These are phyloP conservation scores for Oryzias curvinotus DNA, from an alignment of 2,113 vertebrate genomes.

Conservation along the genomic window DNA sequence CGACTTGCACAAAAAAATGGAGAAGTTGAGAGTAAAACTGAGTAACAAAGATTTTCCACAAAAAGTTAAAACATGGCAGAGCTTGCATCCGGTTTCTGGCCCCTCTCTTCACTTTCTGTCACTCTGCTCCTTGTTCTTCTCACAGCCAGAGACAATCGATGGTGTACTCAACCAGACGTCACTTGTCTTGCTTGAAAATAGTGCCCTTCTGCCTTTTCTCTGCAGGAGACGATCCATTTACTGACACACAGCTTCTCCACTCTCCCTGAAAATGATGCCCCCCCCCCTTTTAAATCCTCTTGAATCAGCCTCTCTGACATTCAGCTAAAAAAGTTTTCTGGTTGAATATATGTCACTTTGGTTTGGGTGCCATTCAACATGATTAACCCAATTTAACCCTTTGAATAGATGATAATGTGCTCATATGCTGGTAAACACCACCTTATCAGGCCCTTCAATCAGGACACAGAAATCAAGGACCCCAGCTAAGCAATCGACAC, in stretches of 20 bases:
- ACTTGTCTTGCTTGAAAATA: constrained; percentile 66
- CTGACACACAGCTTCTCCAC: constrained; percentile 31
- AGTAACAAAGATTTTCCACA: constrained; percentile 39
- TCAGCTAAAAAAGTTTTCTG: constrained; percentile 3
- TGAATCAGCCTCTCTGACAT: constrained; percentile 22
- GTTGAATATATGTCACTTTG: background rate
- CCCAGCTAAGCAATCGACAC: no score
- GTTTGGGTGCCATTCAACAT: background rate
- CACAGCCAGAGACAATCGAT: constrained; percentile 72
- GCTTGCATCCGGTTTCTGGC: constrained; percentile 66
- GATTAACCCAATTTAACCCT: background rate
- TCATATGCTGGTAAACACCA: no score
- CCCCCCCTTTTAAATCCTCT: constrained; percentile 2
- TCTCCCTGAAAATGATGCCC: constrained; percentile 40
- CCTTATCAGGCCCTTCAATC: no score
- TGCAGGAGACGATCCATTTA: constrained; percentile 50
- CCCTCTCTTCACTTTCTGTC: constrained; percentile 26
- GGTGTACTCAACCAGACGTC: constrained; percentile 62
- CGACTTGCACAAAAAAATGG: constrained; percentile 46
- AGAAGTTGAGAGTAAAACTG: constrained; percentile 31
- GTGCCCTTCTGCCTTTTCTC: constrained; percentile 56
- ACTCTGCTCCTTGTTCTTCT: constrained; percentile 56
- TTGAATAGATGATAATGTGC: background rate
- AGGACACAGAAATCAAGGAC: no score
- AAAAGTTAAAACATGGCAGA: constrained; percentile 63